Percentiles rank a stretch among this genome's conserved stretches.
phyloP scores from a whole-genome alignment of 2,797 vertebrate genomes.

The Sebastes goodei region DNA sequence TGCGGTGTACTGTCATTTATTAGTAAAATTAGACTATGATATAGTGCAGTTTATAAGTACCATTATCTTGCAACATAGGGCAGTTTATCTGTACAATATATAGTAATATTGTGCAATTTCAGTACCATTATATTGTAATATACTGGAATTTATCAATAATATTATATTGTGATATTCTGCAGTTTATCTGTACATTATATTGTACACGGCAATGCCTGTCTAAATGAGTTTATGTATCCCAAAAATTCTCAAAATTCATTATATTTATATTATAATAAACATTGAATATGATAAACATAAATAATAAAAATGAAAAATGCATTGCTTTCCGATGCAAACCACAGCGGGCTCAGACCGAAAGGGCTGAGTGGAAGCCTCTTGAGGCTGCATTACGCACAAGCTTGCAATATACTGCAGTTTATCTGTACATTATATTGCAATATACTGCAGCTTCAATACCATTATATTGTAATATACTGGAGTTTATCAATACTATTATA shows the following conservation, averaged over 20 bases:
- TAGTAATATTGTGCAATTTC: neutral
- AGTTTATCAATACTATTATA: neutral
- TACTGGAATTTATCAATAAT: neutral
- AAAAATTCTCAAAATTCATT: too few species aligned
- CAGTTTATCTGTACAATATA: neutral
- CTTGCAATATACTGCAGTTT: neutral
- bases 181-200: neutral
- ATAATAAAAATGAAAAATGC: too few species aligned
- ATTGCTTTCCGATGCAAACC: too few species aligned
- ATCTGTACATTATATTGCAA: neutral
- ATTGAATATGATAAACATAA: too few species aligned
- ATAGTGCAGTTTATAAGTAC: neutral
- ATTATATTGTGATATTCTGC: neutral
- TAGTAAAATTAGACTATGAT: too few species aligned
- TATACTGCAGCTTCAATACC: neutral
- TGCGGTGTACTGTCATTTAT: neutral
- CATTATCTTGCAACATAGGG: neutral
- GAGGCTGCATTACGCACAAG: too few species aligned
- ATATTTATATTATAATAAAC: too few species aligned
- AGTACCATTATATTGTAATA: neutral
- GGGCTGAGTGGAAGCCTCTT: too few species aligned
- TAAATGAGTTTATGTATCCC: accelerated
- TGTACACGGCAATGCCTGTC: too few species aligned
- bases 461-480: neutral
- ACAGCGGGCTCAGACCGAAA: too few species aligned